A percentile compares a stretch with the other conserved stretches of the same genome.
Conservation (phyloP, 1,140 invertebrate genomes). For the Eriosoma lanigerum region DNA sequence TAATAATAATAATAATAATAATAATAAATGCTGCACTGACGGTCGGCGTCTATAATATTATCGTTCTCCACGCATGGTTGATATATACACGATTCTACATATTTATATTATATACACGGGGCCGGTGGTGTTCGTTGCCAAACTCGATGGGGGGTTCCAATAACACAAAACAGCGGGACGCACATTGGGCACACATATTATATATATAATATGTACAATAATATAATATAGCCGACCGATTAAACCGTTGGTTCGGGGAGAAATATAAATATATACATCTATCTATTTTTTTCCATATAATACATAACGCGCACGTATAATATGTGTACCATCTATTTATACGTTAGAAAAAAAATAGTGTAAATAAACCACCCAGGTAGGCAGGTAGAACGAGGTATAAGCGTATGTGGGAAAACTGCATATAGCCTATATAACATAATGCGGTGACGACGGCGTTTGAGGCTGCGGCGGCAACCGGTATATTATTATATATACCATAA, state of each 20-base stretch:
- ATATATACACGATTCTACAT: background rate
- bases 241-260: slow-evolving; percentile 36
- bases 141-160: slow-evolving; percentile 39
- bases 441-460: too few relatives aligned
- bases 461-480: too few relatives aligned
- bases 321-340: background rate
- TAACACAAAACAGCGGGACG: slow-evolving; percentile 44
- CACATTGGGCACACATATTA: background rate
- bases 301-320: background rate
- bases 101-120: background rate
- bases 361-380: slow-evolving; percentile 44
- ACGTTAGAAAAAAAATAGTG: slow-evolving; percentile 20
- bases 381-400: background rate
- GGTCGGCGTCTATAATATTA: background rate
- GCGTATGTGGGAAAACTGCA: too few relatives aligned
- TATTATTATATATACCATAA: too few relatives aligned
- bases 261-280: too few relatives aligned
- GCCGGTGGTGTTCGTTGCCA: slow-evolving; percentile 43
- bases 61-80: background rate
- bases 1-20: slow-evolving; percentile 17
- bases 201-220: background rate
- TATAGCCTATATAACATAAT: too few relatives aligned
- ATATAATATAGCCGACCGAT: slow-evolving; percentile 16
- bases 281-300: too few relatives aligned
- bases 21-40: slow-evolving; percentile 13